Evolutionary conservation across 2,797 vertebrate genomes (phyloP).

Genomic region (Mastacembelus armatus): DNA sequence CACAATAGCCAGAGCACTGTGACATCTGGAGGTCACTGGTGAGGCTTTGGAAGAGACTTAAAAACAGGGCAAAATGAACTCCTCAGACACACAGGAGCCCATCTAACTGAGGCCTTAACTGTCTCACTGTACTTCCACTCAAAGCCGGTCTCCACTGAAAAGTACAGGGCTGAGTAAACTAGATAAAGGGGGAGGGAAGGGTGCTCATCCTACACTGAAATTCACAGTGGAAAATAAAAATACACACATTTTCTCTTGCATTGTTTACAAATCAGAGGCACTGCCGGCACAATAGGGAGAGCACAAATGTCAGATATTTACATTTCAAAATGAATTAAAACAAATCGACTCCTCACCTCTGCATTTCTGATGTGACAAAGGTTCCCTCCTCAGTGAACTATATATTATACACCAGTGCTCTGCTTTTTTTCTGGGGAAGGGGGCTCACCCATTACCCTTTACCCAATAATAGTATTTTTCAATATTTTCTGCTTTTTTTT

Average conservation of each 20-base stretch:
- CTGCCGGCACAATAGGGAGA: conserved; percentile 28
- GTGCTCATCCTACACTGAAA: conserved; percentile 18
- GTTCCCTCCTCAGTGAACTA: conserved; percentile 28
- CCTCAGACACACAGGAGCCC: conserved; percentile 23
- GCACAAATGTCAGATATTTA: conserved; percentile 30
- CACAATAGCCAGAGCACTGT: conserved; percentile 18
- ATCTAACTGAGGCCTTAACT: neutral
- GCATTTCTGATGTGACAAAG: conserved; percentile 19
- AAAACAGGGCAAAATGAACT: conserved; percentile 19
- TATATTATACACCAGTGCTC: conserved; percentile 65
- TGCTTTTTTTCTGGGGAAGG: conserved; percentile 29
- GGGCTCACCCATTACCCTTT: conserved; percentile 20
- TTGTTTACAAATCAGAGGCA: conserved; percentile 59
- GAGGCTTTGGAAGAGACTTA: conserved; percentile 27
- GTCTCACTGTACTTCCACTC: conserved; percentile 17
- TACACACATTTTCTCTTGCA: conserved; percentile 17
- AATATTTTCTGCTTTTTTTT: conserved; percentile 52
- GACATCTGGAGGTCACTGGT: conserved; percentile 41
- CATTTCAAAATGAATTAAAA: conserved; percentile 52
- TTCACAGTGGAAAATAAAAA: conserved; percentile 68
- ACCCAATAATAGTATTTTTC: conserved; percentile 49
- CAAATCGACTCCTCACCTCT: conserved; percentile 13
- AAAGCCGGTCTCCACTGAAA: neutral
- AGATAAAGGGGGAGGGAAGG: neutral
- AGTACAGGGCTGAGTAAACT: conserved; percentile 24